A percentile compares a stretch with the other conserved stretches of the same genome.
These are phyloP conservation scores for Cecidostiba fungosa DNA, from an alignment of 2,888 invertebrate genomes.

Conservation along the genomic window DNA sequence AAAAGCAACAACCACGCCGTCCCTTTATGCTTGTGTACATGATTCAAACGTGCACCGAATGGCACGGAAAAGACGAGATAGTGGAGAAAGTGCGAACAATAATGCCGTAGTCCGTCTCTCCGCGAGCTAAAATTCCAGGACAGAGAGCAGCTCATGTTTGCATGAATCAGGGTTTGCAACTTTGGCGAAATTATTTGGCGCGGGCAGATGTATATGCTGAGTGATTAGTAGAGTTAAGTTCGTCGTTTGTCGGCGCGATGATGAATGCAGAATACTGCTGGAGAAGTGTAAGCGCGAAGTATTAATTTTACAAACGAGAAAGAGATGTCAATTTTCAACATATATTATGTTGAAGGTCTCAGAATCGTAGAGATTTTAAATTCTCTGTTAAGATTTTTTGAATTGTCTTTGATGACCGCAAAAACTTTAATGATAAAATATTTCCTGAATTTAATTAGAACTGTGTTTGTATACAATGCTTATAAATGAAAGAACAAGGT, in stretches of 20 bases:
- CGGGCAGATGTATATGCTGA: slow-evolving; percentile 1
- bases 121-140: background rate
- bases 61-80: slow-evolving; percentile 71
- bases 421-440: too few species aligned
- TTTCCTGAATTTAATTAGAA: too few species aligned
- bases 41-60: slow-evolving; percentile 62
- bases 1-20: background rate
- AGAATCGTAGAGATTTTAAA: too few species aligned
- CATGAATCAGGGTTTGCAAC: slow-evolving; percentile 16
- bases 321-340: background rate
- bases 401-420: too few species aligned
- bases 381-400: too few species aligned
- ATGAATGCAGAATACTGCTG: background rate
- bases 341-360: too few species aligned
- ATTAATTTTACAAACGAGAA: background rate
- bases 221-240: slow-evolving; percentile 23
- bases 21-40: background rate
- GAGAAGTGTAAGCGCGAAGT: background rate
- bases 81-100: slow-evolving; percentile 70
- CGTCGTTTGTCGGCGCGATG: background rate
- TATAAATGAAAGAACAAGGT: too few species aligned
- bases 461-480: too few species aligned
- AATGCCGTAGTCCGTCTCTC: slow-evolving; percentile 49
- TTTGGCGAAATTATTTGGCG: slow-evolving; percentile 48
- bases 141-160: background rate